Conservation (phyloP, 2,113 vertebrate genomes). For the Apteryx mantelli region DNA sequence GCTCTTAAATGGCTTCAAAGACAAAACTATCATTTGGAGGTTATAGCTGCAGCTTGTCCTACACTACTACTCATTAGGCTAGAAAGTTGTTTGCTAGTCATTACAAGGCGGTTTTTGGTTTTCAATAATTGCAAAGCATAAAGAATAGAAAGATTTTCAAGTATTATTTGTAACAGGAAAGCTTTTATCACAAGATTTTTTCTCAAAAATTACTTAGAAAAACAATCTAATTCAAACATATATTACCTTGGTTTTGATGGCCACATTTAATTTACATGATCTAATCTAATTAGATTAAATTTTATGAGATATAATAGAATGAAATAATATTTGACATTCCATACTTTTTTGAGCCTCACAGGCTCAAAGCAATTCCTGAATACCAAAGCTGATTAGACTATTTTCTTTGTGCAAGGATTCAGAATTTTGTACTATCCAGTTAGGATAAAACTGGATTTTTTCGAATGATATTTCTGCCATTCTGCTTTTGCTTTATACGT, state of each 20-base stretch:
- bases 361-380: neutral
- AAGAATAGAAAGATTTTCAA: neutral
- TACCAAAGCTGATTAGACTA: neutral
- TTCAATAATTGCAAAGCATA: neutral
- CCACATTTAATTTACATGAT: neutral
- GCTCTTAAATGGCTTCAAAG: slow-evolving; percentile 11
- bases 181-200: neutral
- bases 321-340: neutral
- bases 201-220: neutral
- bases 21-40: slow-evolving; percentile 27
- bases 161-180: neutral
- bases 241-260: neutral
- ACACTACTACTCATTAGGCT: neutral
- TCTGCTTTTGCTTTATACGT: neutral
- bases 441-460: neutral
- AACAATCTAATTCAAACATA: neutral
- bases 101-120: neutral
- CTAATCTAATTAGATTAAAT: neutral
- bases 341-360: neutral
- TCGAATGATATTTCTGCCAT: neutral
- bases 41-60: neutral
- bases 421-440: neutral
- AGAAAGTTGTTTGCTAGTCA: neutral
- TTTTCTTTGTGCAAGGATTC: neutral
- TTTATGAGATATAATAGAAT: neutral